Percentiles rank a stretch among this genome's conserved stretches.
Evolutionary conservation across 2,113 vertebrate genomes (phyloP).

Genomic region (human): GRCh38 chr13:47826001-47826500

Average conservation of each 20-base stretch:
- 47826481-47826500: not conserved
- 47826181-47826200: not conserved
- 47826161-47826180: not conserved
- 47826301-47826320: not conserved
- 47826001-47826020: not conserved
- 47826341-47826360: not conserved
- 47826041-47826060: not conserved
- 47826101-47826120: not conserved
- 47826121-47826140: not conserved
- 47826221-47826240: not conserved
- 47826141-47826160: not conserved
- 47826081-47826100: not conserved
- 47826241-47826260: not conserved
- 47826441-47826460: not conserved
- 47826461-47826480: not conserved
- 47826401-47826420: not conserved
- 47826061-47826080: not conserved
- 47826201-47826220: not conserved
- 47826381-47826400: not conserved
- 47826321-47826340: not conserved
- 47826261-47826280: not conserved
- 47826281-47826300: not conserved
- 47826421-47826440: not conserved
- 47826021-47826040: not conserved
- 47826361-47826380: not conserved